Evolutionary conservation across 2,888 invertebrate genomes (phyloP).

Genomic region (Iselma pallidipennis): DNA sequence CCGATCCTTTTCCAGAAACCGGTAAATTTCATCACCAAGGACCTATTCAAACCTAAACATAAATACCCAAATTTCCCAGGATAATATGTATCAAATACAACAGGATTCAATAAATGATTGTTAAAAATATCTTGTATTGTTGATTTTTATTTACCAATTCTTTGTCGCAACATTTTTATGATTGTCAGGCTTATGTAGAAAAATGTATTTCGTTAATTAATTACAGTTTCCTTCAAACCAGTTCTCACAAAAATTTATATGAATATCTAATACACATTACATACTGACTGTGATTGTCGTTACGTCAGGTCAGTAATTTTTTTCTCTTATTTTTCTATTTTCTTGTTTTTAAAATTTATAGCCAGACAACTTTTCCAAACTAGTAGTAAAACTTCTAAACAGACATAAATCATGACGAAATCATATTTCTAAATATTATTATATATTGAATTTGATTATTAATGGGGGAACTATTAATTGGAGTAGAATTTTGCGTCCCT

Average conservation of each 20-base stretch:
- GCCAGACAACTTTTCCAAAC: no score
- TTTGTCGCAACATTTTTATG: no score
- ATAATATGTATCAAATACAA: not conserved
- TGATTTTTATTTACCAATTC: no score
- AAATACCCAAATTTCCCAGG: slow-evolving; percentile 15
- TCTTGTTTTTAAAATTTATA: not conserved
- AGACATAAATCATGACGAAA: no score
- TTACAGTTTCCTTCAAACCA: not conserved
- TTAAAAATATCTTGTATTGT: no score
- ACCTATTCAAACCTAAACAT: slow-evolving; percentile 33
- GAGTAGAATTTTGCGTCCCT: not conserved
- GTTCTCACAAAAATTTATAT: not conserved
- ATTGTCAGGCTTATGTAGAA: no score
- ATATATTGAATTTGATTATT: no score
- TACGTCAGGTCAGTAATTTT: not conserved
- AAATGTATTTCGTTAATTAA: no score
- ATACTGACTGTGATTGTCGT: not conserved
- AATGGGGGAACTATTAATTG: no score
- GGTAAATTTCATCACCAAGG: slow-evolving; percentile 47
- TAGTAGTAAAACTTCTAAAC: no score
- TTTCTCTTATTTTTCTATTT: not conserved
- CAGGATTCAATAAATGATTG: not conserved
- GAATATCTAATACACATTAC: no score
- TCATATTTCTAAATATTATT: no score
- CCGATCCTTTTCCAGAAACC: slow-evolving; percentile 45